These are phyloP conservation scores for Malurus splendens DNA, from an alignment of 2,797 vertebrate genomes.

Conservation along the genomic window DNA sequence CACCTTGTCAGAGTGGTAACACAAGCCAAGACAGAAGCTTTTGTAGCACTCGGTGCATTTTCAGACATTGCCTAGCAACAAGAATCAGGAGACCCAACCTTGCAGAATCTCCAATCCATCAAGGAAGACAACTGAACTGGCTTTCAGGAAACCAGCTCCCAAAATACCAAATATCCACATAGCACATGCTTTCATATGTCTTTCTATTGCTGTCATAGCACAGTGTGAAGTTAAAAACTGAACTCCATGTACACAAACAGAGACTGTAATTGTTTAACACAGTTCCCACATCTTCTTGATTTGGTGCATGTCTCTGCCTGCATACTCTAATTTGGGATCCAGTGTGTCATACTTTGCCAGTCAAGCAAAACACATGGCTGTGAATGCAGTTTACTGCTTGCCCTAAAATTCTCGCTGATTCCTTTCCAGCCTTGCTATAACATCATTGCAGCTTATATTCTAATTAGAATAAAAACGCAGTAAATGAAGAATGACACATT, in stretches of 20 bases:
- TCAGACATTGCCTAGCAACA: not conserved
- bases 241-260: not conserved
- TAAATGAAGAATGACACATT: not conserved
- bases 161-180: not conserved
- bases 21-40: not conserved
- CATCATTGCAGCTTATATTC: not conserved
- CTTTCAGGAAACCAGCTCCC: not conserved
- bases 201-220: not conserved
- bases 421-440: not conserved
- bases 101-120: not conserved
- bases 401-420: not conserved
- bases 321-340: not conserved
- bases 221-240: not conserved
- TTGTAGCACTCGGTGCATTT: fast-evolving
- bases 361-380: not conserved
- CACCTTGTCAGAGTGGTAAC: not conserved
- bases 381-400: not conserved
- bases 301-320: not conserved
- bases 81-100: not conserved
- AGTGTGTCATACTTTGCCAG: not conserved
- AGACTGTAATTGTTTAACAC: not conserved
- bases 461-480: not conserved
- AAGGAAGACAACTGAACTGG: not conserved
- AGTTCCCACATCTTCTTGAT: not conserved
- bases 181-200: not conserved